Evolutionary conservation across 2,888 invertebrate species (phyloP), one percentile per base, ranked within the genome.

Genomic region (Epirrhoe alternata): DNA sequence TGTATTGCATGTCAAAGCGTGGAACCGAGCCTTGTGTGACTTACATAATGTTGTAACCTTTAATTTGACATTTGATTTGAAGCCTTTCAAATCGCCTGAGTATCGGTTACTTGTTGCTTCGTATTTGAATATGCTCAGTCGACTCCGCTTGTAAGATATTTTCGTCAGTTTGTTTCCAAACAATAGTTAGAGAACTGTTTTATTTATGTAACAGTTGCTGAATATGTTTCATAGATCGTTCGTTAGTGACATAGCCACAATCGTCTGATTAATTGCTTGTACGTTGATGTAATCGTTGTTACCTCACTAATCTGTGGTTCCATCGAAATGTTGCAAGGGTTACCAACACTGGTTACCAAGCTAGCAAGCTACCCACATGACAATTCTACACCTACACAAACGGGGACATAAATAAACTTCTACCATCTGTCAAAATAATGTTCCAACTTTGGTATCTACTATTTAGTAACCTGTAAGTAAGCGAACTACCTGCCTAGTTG

Each of bases 1-100:
- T 87, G 85, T 83, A 75, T 84, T 86, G 84, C 84, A 82, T 83
- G 82, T 83, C 76, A 78, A 77, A 77, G 74, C 77, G 74, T 80
- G 72, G 80, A 78, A 81, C 78, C 73, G 16, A 78, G 72, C 74
- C 73, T 73, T 71, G 75, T 71, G 71, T 75, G 74, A 73, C 81
- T 89, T 90, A 88, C 80, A 83, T 90, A 89, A 90, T 87, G 80
- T 80, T 70, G 77, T 84, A 88, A 88, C 88, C 86, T 90, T 89
- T 90, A 83, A 83, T 87, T 80, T 86, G 86, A 84, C 86, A 88
- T 89, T 89, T 88, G 83, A 83, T 84, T 78, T 71, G 83, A 81
- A 84, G 85, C 83, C 84, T 87, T 86, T 84, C 83, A 83, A 83
- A 81, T 80, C 71, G 70, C 73, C 73, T 76, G 73, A 7, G 76